phyloP scores from a whole-genome alignment of 2,113 vertebrate genomes.

The Thymallus thymallus region DNA sequence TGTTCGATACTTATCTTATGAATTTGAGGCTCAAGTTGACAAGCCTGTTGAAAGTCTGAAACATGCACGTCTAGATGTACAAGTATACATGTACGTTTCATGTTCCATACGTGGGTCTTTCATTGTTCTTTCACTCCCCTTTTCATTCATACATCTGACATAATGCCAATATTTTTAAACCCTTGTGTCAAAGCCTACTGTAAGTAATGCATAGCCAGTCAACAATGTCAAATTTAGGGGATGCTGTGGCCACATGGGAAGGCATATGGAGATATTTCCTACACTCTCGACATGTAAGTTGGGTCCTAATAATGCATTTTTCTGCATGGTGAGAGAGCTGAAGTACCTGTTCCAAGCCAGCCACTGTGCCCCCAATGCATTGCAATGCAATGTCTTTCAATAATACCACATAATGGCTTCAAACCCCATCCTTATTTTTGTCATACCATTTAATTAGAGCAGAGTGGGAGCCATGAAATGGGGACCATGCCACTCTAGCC shows the following conservation, averaged over 20 bases:
- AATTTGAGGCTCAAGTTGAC: slow-evolving; percentile 36
- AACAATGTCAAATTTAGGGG: slow-evolving; percentile 42
- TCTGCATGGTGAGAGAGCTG: slow-evolving; percentile 65
- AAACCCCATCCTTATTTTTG: slow-evolving; percentile 54
- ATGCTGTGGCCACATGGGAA: slow-evolving; percentile 55
- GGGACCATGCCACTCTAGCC: slow-evolving; percentile 57
- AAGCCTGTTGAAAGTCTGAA: slow-evolving; percentile 55
- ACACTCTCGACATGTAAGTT: slow-evolving; percentile 62
- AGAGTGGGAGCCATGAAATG: slow-evolving; percentile 49
- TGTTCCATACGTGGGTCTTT: slow-evolving; percentile 18
- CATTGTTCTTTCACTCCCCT: neutral
- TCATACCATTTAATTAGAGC: slow-evolving; percentile 64
- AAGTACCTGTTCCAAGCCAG: neutral
- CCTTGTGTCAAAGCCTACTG: slow-evolving; percentile 38
- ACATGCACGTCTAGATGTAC: slow-evolving; percentile 57
- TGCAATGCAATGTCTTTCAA: slow-evolving; percentile 18
- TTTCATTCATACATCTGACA: neutral
- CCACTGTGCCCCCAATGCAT: slow-evolving; percentile 38
- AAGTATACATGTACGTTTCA: slow-evolving; percentile 58
- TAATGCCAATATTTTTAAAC: slow-evolving; percentile 4
- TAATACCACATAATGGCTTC: slow-evolving; percentile 43
- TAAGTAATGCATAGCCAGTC: slow-evolving; percentile 40
- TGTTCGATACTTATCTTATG: slow-evolving; percentile 66
- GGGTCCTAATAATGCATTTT: slow-evolving; percentile 63
- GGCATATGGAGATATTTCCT: slow-evolving; percentile 64